Percentiles rank a stretch among this genome's conserved stretches.
These are phyloP conservation scores for Melinaea marsaeus DNA, from an alignment of 2,888 invertebrate species.

Conservation along the genomic window DNA sequence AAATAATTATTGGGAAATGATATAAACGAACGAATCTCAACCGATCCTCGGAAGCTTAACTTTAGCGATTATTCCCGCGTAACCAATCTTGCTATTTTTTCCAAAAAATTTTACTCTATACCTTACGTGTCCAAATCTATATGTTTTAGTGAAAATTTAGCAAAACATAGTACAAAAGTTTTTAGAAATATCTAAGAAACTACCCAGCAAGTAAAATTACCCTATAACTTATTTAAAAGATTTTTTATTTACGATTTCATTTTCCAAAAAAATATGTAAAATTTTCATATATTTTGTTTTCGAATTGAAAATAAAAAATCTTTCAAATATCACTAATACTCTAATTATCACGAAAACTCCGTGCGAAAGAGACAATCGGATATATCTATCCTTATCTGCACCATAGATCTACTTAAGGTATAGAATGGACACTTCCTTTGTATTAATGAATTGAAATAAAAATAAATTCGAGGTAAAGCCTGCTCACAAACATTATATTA, in stretches of 20 bases:
- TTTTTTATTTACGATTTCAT: conserved; percentile 8
- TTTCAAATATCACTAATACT: conserved; percentile 57
- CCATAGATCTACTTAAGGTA: conserved; percentile 50
- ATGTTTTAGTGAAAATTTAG: conserved; percentile 75
- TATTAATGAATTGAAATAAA: conserved; percentile 37
- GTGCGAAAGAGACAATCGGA: conserved; percentile 54
- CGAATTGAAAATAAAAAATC: conserved; percentile 17
- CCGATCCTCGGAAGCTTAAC: conserved; percentile 19
- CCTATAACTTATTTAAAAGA: conserved; percentile 31
- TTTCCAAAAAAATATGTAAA: too few relatives aligned
- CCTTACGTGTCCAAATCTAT: conserved; percentile 72
- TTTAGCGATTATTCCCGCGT: conserved; percentile 43
- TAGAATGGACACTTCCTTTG: conserved; percentile 46
- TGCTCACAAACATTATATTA: conserved; percentile 25
- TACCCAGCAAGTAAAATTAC: conserved; percentile 69
- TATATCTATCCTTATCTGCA: conserved; percentile 48
- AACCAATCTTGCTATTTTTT: conserved; percentile 25
- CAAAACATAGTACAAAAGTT: conserved; percentile 78
- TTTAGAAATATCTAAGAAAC: conserved; percentile 73
- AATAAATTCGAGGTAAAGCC: conserved; percentile 39
- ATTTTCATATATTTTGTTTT: conserved; percentile 3
- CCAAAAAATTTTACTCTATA: conserved; percentile 43
- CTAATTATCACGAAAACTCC: conserved; percentile 70
- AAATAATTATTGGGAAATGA: conserved; percentile 38
- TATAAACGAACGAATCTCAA: conserved; percentile 34